Conservation (phyloP, 2,888 invertebrate genomes). For the Notocelia uddmanniana region DNA sequence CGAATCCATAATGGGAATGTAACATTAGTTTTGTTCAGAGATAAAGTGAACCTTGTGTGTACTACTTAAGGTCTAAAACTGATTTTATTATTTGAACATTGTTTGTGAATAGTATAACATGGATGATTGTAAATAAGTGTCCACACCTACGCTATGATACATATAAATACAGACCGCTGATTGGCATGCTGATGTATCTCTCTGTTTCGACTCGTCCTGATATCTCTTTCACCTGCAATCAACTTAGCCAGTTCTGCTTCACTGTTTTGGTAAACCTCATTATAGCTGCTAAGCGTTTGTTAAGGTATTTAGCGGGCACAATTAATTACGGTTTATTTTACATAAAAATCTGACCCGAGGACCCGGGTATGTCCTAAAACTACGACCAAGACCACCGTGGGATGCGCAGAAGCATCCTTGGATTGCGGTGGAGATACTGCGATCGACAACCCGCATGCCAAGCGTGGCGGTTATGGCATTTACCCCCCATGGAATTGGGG, state of each 20-base stretch:
- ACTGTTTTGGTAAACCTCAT: slow-evolving; percentile 4
- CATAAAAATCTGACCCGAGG: no score
- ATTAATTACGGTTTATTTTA: no score
- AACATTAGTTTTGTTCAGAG: not conserved
- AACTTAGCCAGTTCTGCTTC: not conserved
- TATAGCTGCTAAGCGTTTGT: slow-evolving; percentile 1
- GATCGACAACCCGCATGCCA: not conserved
- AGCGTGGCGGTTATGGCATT: no score
- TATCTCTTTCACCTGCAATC: no score
- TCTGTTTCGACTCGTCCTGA: no score
- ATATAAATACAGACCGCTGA: no score
- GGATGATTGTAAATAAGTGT: slow-evolving; percentile 5
- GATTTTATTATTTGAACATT: slow-evolving; percentile 7
- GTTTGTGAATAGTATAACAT: slow-evolving; percentile 6
- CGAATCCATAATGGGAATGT: not conserved
- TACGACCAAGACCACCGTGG: no score
- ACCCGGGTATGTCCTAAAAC: no score
- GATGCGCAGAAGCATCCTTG: not conserved
- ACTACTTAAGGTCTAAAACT: not conserved
- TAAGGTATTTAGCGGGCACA: no score
- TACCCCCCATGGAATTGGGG: no score
- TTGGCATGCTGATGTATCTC: no score
- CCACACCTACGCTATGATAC: not conserved
- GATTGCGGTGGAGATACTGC: not conserved
- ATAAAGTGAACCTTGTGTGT: slow-evolving; percentile 13